These are phyloP conservation scores for Ptilonorhynchus violaceus DNA, from an alignment of 2,113 vertebrate genomes.

Conservation along the genomic window DNA sequence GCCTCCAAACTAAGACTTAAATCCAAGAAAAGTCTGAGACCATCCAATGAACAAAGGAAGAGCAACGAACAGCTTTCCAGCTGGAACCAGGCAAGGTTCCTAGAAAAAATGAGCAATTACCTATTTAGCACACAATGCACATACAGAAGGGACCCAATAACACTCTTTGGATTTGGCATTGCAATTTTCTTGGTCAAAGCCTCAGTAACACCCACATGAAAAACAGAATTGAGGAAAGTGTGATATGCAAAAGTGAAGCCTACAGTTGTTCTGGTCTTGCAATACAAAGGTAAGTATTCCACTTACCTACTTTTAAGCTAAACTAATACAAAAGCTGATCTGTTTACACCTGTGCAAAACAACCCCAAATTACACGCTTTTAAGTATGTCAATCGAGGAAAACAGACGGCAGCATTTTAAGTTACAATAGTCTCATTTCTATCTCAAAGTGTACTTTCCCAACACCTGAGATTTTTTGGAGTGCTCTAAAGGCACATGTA, in stretches of 20 bases:
- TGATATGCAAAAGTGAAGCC: fast-evolving
- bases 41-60: background rate
- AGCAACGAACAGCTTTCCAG: background rate
- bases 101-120: background rate
- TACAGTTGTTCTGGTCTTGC: background rate
- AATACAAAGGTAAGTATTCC: background rate
- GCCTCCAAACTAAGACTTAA: background rate
- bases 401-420: background rate
- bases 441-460: background rate
- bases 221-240: background rate
- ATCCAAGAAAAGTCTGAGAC: background rate
- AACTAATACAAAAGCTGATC: background rate
- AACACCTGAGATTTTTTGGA: background rate
- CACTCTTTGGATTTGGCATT: background rate
- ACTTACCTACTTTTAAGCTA: background rate
- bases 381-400: background rate
- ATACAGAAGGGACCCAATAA: background rate
- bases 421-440: background rate
- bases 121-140: background rate
- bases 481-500: background rate
- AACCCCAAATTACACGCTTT: background rate
- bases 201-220: background rate
- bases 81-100: background rate
- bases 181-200: background rate
- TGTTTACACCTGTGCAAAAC: background rate